Conservation (phyloP, 2,888 invertebrate species). For the Chymomyza procnemis region DNA sequence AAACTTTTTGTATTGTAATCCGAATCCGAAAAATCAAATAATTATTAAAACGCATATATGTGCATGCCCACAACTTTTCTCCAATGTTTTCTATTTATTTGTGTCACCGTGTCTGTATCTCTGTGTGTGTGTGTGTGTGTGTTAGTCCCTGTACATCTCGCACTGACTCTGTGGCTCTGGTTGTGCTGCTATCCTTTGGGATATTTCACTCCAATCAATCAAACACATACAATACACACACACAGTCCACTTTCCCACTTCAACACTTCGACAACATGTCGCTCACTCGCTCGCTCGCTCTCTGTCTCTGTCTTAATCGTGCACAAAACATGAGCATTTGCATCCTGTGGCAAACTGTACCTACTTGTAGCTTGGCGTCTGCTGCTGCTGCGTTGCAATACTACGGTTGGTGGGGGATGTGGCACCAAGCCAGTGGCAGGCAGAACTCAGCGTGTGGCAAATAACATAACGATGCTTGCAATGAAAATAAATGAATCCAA, state of each 20-base stretch:
- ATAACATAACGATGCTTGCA: not conserved
- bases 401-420: not conserved
- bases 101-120: not conserved
- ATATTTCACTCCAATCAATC: not conserved
- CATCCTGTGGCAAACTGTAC: not conserved
- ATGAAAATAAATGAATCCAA: no score
- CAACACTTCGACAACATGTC: no score
- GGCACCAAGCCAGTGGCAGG: not conserved
- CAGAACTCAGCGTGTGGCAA: not conserved
- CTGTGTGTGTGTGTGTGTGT: not conserved
- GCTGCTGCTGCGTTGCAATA: not conserved
- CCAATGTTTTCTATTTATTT: constrained; percentile 30
- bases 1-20: not conserved
- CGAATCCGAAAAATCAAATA: constrained; percentile 20
- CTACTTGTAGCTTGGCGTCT: not conserved
- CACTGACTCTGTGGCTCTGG: not conserved
- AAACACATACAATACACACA: no score
- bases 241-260: no score
- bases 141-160: not conserved
- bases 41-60: constrained; percentile 4
- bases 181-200: not conserved
- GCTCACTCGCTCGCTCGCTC: not conserved
- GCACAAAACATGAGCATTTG: not conserved
- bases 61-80: constrained; percentile 4
- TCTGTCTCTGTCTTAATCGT: constrained; percentile 2